Evolutionary conservation across 2,888 invertebrate species (phyloP), one percentile per base, ranked within the genome.

Genomic region (Brachypalpus laphriformis): DNA sequence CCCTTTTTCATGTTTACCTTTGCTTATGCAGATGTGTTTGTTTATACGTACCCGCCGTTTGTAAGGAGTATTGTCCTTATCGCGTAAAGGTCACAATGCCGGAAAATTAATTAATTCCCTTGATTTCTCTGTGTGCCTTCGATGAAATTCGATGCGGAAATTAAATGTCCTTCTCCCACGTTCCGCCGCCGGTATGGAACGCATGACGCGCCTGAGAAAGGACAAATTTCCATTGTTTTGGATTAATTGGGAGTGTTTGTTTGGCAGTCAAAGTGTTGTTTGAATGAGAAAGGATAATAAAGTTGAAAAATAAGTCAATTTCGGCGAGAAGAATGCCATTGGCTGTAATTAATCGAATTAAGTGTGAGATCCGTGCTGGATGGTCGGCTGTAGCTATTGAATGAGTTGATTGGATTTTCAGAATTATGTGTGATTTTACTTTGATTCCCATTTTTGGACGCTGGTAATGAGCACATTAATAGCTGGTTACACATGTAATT

Each of bases 21-120:
- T 37, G 66, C 65, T 57, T 71, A 77, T 25, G 66, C 40, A 68
- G 54, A 71, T 68, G 51, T 63, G 56, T 74, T 68, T 59, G 57
- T 45, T 78, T 51, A 37, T 31, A 20, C 22, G 28, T 49, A 40
- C 3, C n/a, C 28, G 51, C 59, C 28, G 25, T 66, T 40, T 65
- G 65, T 59, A 57, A 57, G 57, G 51, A 66, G 34, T 45, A 34
- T 56, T 42, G 80, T 74, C 66, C 71, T 81, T 81, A 81, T 81
- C 75, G 75, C 75, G 34, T 56, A 66, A 80, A 80, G 81, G 85
- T 80, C 85, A 76, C 81, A 85, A 71, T 71, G 81, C 85, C 85
- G 85, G 85, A 81, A 85, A 85, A 81, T 81, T 85, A 85, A 85
- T 85, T 85, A 85, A 85, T 85, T 85, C 81, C 81, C 81, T 81